A percentile compares a stretch with the other conserved stretches of the same genome.
These are phyloP conservation scores for Mobula hypostoma DNA, from an alignment of 2,113 vertebrate genomes.

Conservation along the genomic window DNA sequence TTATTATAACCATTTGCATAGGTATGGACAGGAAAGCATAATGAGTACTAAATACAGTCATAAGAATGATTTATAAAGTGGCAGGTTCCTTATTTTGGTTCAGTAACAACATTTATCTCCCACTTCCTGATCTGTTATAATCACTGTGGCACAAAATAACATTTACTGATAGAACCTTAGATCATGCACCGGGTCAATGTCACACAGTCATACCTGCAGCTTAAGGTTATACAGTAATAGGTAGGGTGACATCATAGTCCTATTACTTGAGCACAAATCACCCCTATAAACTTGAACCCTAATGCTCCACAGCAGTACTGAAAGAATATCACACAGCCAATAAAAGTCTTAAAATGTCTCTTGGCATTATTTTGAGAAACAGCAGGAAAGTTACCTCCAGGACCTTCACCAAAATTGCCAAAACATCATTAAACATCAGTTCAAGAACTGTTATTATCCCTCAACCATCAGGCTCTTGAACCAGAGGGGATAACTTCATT, in stretches of 20 bases:
- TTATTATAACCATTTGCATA: no score
- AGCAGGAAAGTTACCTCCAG: background rate
- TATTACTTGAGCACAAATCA: background rate
- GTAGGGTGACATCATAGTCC: background rate
- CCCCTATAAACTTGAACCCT: no score
- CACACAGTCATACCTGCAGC: background rate
- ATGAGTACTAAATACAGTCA: background rate
- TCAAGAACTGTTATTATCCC: no score
- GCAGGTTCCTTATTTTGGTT: no score
- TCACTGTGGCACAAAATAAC: background rate
- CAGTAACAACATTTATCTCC: background rate
- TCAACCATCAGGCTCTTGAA: no score
- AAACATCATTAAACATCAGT: background rate
- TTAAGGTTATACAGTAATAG: background rate
- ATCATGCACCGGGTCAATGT: background rate
- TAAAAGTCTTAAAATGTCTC: background rate
- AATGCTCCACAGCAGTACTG: background rate
- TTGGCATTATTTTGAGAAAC: background rate
- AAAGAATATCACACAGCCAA: background rate
- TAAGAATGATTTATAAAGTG: background rate
- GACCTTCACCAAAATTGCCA: background rate
- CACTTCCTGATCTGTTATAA: background rate
- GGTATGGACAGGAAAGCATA: background rate
- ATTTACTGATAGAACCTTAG: background rate
- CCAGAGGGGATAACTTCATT: no score